Evolutionary conservation across 2,797 vertebrate species (phyloP), one percentile per base, ranked within the genome.

Genomic region (Lepus oiostolus): DNA sequence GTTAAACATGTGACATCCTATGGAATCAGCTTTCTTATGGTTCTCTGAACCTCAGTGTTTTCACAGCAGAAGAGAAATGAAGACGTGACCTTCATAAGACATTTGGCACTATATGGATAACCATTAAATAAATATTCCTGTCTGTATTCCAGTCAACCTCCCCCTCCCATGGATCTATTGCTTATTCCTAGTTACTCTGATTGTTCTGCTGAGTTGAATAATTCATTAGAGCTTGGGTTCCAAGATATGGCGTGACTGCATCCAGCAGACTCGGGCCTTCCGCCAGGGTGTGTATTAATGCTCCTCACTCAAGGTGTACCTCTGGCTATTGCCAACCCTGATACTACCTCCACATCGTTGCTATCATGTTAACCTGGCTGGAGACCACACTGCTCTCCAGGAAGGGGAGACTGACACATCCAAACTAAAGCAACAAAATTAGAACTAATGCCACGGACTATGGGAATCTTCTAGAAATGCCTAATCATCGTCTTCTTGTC

Each of bases 231-330:
- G 82, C 65, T 94, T 97, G 90, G 83, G 32, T 95, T 94, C 47
- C 1, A 12, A 95, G 93, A 95, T 85, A 92, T 2, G 72, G 84
- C 1, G 0, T 76, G 32, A 91, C 62, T 21, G 63, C 71, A 70
- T 87, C 91, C 93, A 81, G 63, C 82, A 86, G 80, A 85, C 81
- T 88, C 50, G 89, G 85, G 89, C 93, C 91, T 54, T 60, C 71
- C 95, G 95, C 77, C 87, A 94, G 4, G 89, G 95, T 96, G 89
- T 87, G 90, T 96, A 96, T 96, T 94, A 84, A 94, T 91, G 86
- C 28, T 89, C 87, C 95, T 68, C 74, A 89, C 93, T 96, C 81
- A 24, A 75, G 93, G 76, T 81, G 24, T 28, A 17, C 63, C 75
- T 68, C 68, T 88, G 93, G 12, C 72, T 82, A 58, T 85, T 35